Evolutionary conservation across 1,140 invertebrate species (phyloP), one percentile per base, ranked within the genome.

Genomic region (Camponotus pennsylvanicus): DNA sequence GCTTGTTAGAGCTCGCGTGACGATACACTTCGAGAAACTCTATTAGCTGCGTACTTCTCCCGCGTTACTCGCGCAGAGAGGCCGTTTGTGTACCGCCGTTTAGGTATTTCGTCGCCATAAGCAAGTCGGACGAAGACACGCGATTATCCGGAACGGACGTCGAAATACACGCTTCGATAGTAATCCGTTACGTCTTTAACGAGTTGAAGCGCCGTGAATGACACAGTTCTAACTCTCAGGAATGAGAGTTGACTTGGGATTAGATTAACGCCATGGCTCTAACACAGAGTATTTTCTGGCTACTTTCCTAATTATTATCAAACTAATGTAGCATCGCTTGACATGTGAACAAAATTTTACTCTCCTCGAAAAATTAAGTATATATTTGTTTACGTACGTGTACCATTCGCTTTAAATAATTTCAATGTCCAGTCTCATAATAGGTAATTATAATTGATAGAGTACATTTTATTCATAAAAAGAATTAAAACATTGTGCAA

Each of bases 1-100:
- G 79, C 69, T 75, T 42, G 79, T 83, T 83, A 83, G 79, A 83
- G 69, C 69, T 83, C 79, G 79, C 79, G 79, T 83, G 79, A 83
- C 79, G 79, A 73, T 63, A 83, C 79, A 83, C 69, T 83, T 73
- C 40, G 55, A 52, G 49, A 34, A 83, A 75, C 69, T 73, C 79
- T 83, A 83, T 83, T 83, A 83, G 79, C 66, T 49, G 27, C 67
- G 67, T 75, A 83, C 67, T 61, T 61, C 52, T 42, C 27, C 40
- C 18, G 66, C 27, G n/a, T 21, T 52, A 66, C 63, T 66, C 32
- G 21, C 49, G 40, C 15, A 18, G 49, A 52, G 49, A 52, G 67
- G 15, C 18, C 78, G 67, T 73, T 61, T 66, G 69, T 71, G 49
- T 57, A 45, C 49, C 1, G 11, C 27, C 40, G 79, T 7, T 73